phyloP scores from a whole-genome alignment of 2,113 vertebrate genomes.

The Clupea harengus region DNA sequence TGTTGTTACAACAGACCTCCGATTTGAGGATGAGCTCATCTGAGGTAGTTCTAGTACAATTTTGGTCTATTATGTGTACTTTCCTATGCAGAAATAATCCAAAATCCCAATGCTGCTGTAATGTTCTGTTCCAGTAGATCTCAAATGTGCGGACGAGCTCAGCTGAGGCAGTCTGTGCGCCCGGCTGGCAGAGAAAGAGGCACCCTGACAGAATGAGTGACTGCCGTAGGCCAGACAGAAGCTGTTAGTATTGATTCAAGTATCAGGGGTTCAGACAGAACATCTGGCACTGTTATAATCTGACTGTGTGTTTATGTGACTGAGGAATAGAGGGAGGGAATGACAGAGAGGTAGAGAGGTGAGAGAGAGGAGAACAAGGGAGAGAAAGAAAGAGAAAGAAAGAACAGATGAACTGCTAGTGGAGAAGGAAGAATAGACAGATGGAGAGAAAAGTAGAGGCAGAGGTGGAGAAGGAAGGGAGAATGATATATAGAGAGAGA shows the following conservation, averaged over 20 bases:
- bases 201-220: neutral
- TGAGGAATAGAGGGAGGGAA: neutral
- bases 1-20: neutral
- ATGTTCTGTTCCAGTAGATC: neutral
- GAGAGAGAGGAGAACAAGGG: neutral
- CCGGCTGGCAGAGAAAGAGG: neutral
- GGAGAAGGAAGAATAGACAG: too few species aligned
- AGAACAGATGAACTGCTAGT: neutral
- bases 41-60: neutral
- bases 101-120: neutral
- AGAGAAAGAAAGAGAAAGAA: neutral
- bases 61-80: neutral
- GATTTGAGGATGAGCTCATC: too few species aligned
- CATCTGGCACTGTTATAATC: neutral
- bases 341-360: neutral
- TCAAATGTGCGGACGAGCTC: neutral
- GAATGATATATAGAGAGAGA: neutral
- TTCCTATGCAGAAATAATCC: neutral
- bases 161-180: neutral
- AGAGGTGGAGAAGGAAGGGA: neutral
- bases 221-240: neutral
- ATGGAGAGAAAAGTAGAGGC: too few species aligned
- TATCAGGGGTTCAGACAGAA: neutral
- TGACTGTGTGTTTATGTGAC: neutral
- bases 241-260: neutral